phyloP scores from a whole-genome alignment of 2,888 invertebrate species.

The Nemurella pictetii region DNA sequence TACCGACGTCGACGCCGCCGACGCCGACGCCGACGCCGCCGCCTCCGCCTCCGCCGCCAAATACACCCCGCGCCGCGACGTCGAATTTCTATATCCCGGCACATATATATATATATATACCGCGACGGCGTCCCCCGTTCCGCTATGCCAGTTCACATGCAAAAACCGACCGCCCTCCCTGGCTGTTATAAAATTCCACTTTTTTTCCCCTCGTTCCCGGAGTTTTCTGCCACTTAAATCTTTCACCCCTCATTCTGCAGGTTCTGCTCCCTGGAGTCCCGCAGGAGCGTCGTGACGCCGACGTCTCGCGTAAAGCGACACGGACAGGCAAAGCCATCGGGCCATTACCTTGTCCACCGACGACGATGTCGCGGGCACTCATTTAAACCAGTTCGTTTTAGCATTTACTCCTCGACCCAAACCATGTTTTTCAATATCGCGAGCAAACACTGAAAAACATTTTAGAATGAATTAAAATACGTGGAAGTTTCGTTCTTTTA shows the following conservation, averaged over 20 bases:
- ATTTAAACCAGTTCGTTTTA: background rate
- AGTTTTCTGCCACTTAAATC: slow-evolving; percentile 37
- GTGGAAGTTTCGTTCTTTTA: background rate
- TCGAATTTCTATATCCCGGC: slow-evolving; percentile 38
- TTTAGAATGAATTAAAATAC: background rate
- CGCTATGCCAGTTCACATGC: slow-evolving; percentile 20
- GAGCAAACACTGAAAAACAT: background rate
- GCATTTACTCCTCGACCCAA: no score
- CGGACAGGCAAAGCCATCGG: background rate
- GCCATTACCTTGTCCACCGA: background rate
- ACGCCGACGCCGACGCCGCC: background rate
- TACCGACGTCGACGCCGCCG: slow-evolving; percentile 21
- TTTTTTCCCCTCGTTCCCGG: slow-evolving; percentile 29
- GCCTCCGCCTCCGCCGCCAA: no score
- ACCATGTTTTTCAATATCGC: background rate
- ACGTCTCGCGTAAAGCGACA: no score
- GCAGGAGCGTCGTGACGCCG: background rate
- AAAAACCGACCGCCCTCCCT: slow-evolving; percentile 25
- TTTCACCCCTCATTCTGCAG: slow-evolving; percentile 28
- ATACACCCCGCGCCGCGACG: slow-evolving; percentile 26
- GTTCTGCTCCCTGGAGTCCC: background rate
- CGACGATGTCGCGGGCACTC: background rate
- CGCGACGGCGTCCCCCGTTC: background rate
- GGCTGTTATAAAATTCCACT: slow-evolving; percentile 33
- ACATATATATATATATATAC: no score